Evolutionary conservation across 2,113 vertebrate genomes (phyloP).

Genomic region (Naja naja): DNA sequence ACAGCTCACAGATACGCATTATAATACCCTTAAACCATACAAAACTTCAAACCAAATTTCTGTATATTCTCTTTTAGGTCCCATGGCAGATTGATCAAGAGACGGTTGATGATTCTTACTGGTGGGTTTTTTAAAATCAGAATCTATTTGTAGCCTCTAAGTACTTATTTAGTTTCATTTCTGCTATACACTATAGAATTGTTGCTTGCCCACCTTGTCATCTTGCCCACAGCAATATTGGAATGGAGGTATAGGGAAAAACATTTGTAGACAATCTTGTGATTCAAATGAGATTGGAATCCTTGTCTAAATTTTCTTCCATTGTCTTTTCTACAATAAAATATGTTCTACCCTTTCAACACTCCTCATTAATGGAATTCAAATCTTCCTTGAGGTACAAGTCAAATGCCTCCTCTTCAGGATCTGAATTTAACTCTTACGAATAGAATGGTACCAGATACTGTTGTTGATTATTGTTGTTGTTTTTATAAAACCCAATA

Average conservation of each 20-base stretch:
- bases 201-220: background rate
- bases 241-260: background rate
- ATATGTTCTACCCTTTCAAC: background rate
- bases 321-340: background rate
- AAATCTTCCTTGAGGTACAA: background rate
- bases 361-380: background rate
- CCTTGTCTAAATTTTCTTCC: background rate
- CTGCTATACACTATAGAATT: background rate
- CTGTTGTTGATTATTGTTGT: background rate
- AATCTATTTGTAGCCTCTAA: background rate
- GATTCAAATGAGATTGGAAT: background rate
- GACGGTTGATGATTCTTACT: background rate
- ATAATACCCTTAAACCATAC: background rate
- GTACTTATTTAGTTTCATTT: background rate
- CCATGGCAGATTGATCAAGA: background rate
- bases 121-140: background rate
- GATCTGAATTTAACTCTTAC: background rate
- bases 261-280: background rate
- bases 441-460: background rate
- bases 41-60: background rate
- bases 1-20: background rate
- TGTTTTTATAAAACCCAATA: background rate
- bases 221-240: background rate
- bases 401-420: background rate
- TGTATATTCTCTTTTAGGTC: background rate